Evolutionary conservation across 2,797 vertebrate genomes (phyloP).

Genomic region (Eleutherodactylus coqui): DNA sequence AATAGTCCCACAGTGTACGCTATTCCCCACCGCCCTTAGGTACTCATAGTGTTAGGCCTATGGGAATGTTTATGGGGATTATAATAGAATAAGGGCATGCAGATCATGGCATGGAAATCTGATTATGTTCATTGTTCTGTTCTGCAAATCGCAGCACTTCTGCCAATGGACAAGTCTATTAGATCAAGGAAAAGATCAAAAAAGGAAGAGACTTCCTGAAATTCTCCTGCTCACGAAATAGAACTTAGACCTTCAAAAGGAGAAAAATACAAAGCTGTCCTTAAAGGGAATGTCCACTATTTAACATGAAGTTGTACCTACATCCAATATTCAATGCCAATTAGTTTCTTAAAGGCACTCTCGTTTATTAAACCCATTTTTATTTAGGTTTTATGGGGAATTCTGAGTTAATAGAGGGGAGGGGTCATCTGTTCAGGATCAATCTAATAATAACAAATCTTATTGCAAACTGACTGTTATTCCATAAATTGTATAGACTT

Average conservation of each 20-base stretch:
- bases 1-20: slow-evolving; percentile 81
- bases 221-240: slow-evolving; percentile 61
- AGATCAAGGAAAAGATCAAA: slow-evolving; percentile 91
- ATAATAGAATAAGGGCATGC: slow-evolving; percentile 98
- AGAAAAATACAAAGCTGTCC: neutral
- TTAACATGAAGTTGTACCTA: too few relatives aligned
- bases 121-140: slow-evolving; percentile 98
- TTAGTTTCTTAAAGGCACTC: too few relatives aligned
- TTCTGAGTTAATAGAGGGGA: too few relatives aligned
- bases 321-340: too few relatives aligned
- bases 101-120: slow-evolving; percentile 89
- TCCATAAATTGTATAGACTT: too few relatives aligned
- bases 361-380: too few relatives aligned
- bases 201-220: slow-evolving; percentile 84
- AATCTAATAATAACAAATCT: too few relatives aligned
- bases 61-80: slow-evolving; percentile 94
- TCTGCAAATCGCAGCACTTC: slow-evolving; percentile 91
- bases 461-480: too few relatives aligned
- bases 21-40: slow-evolving; percentile 65
- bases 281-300: neutral
- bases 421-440: too few relatives aligned
- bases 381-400: too few relatives aligned
- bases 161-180: slow-evolving; percentile 97
- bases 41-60: slow-evolving; percentile 85
- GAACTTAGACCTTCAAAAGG: neutral